Evolutionary conservation across 2,113 vertebrate genomes (phyloP).

Genomic region (Fukomys damarensis): DNA sequence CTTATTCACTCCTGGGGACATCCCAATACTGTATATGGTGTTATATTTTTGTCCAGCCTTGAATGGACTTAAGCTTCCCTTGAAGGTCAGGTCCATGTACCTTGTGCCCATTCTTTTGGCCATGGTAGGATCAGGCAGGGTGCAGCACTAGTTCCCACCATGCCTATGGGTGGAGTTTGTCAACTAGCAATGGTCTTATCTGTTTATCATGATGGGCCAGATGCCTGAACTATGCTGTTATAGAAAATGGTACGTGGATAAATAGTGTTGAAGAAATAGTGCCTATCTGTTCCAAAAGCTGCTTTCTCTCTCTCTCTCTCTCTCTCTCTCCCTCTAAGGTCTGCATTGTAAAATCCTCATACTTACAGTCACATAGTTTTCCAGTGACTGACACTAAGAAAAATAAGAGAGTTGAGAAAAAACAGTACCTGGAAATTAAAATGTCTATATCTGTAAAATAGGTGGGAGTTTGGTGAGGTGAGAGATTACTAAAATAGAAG

Average conservation of each 20-base stretch:
- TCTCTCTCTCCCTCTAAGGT: no score
- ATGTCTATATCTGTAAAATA: not conserved
- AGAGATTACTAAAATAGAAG: not conserved
- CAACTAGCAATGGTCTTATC: not conserved
- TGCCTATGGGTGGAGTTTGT: not conserved
- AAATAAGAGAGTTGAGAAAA: conserved; percentile 38
- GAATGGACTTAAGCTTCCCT: not conserved
- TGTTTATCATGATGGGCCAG: not conserved
- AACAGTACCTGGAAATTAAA: not conserved
- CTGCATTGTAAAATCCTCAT: not conserved
- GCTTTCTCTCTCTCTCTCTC: not conserved
- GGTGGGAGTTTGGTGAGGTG: not conserved
- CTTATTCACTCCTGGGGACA: not conserved
- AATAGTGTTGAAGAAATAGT: not conserved
- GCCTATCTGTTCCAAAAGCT: not conserved
- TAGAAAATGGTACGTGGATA: not conserved
- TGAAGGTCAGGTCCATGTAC: not conserved
- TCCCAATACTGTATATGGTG: not conserved
- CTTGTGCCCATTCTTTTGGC: not conserved
- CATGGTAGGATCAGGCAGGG: not conserved
- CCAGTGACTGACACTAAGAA: not conserved
- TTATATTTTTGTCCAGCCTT: not conserved
- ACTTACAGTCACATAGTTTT: conserved; percentile 1
- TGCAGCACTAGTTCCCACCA: not conserved
- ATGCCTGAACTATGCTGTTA: not conserved